Percentiles rank a stretch among this genome's conserved stretches.
phyloP scores from a whole-genome alignment of 2,797 vertebrate genomes.

The Sparidentex hasta region DNA sequence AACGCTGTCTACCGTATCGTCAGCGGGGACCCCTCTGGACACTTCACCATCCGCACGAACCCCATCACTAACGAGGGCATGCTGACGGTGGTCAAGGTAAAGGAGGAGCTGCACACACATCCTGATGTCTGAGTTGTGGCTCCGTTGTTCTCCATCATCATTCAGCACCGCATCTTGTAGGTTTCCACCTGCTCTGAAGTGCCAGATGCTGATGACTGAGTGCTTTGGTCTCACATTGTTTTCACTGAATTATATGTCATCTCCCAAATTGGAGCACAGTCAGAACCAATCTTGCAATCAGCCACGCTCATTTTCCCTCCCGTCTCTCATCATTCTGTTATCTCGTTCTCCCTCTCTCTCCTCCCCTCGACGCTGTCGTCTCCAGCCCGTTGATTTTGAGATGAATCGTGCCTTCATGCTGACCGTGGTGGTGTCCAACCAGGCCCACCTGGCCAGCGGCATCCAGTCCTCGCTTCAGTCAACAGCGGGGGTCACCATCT shows the following conservation, averaged over 20 bases:
- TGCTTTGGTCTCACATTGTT: slow-evolving; percentile 51
- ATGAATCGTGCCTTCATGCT: slow-evolving; percentile 97
- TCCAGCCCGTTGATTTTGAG: slow-evolving; percentile 95
- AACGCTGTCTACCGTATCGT: slow-evolving; percentile 95
- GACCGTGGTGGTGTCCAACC: slow-evolving; percentile 96
- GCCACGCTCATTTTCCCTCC: slow-evolving; percentile 22
- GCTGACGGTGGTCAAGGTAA: slow-evolving; percentile 96
- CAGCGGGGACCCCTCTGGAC: slow-evolving; percentile 93
- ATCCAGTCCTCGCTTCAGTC: slow-evolving; percentile 96
- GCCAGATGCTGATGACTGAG: slow-evolving; percentile 60
- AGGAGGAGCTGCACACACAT: slow-evolving; percentile 15
- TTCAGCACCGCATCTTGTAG: slow-evolving; percentile 19
- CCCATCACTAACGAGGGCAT: slow-evolving; percentile 95
- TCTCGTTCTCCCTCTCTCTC: not conserved
- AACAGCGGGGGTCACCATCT: slow-evolving; percentile 96
- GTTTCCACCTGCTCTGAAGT: slow-evolving; percentile 57
- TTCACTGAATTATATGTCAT: slow-evolving; percentile 51
- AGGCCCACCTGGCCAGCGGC: slow-evolving; percentile 93
- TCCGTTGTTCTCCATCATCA: slow-evolving; percentile 16
- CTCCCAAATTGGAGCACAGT: slow-evolving; percentile 55
- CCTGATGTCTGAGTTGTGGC: not conserved
- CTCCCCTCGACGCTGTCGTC: not conserved
- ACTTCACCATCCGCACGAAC: slow-evolving; percentile 95
- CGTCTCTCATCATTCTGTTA: not conserved
- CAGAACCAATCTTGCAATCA: slow-evolving; percentile 51